These are phyloP conservation scores for Perca flavescens DNA, from an alignment of 2,113 vertebrate genomes.

Conservation along the genomic window DNA sequence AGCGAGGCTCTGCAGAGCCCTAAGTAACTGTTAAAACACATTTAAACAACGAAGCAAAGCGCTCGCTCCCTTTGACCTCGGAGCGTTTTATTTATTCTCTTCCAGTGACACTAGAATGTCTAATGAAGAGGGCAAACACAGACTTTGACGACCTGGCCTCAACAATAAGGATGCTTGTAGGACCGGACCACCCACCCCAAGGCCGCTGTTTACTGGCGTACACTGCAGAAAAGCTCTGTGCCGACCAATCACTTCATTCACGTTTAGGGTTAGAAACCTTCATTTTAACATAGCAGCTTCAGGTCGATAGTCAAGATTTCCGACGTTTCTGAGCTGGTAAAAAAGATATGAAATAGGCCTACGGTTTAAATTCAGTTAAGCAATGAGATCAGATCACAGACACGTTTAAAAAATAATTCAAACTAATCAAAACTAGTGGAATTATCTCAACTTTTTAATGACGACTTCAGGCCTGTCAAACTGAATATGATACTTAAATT, in stretches of 20 bases:
- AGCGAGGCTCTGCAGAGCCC: slow-evolving; percentile 50
- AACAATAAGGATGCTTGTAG: slow-evolving; percentile 54
- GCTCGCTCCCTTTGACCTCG: slow-evolving; percentile 78
- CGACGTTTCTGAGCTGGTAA: neutral
- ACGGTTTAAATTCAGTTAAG: neutral
- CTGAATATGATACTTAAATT: neutral
- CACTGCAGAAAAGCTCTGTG: slow-evolving; percentile 34
- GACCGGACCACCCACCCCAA: slow-evolving; percentile 77
- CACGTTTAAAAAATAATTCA: neutral
- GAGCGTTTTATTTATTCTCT: slow-evolving; percentile 74
- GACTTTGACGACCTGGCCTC: slow-evolving; percentile 55
- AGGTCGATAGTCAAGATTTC: no score
- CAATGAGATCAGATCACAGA: neutral
- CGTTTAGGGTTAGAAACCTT: slow-evolving; percentile 2
- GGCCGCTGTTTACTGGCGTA: slow-evolving; percentile 62
- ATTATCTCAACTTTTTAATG: neutral
- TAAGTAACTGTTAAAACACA: slow-evolving; percentile 85
- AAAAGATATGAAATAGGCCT: neutral
- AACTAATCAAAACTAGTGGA: neutral
- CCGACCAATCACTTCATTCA: slow-evolving; percentile 7
- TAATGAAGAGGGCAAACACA: slow-evolving; percentile 86
- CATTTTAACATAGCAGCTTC: neutral
- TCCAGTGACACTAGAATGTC: slow-evolving; percentile 81
- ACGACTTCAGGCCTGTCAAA: neutral
- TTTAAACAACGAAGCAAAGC: slow-evolving; percentile 72